Evolutionary conservation across 2,888 invertebrate species (phyloP).

Genomic region (Latheticus oryzae): DNA sequence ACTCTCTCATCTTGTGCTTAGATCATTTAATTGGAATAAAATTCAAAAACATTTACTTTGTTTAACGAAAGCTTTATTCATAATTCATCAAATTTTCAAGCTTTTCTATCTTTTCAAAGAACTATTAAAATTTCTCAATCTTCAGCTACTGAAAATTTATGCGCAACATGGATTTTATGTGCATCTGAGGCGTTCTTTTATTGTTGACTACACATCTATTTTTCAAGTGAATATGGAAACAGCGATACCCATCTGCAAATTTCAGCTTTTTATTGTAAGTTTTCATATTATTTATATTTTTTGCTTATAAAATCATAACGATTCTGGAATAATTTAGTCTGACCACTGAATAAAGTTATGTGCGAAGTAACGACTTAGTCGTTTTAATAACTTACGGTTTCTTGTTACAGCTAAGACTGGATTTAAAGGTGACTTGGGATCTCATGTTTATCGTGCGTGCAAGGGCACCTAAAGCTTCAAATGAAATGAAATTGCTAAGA

Average conservation of each 20-base stretch:
- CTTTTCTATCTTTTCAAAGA: too few relatives aligned
- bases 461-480: constrained; percentile 46
- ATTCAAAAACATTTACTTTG: constrained; percentile 1
- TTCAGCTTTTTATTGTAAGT: constrained; percentile 36
- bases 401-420: constrained; percentile 54
- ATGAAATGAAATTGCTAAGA: constrained; percentile 53
- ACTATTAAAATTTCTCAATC: constrained; percentile 24
- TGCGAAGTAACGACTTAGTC: constrained; percentile 35
- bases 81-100: constrained; percentile 1
- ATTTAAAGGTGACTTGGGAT: constrained; percentile 57
- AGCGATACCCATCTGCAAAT: constrained; percentile 36
- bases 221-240: constrained; percentile 20
- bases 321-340: constrained; percentile 30
- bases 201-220: constrained; percentile 23
- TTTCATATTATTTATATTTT: too few relatives aligned
- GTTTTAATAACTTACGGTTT: constrained; percentile 57
- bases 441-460: constrained; percentile 56
- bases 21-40: constrained; percentile 3
- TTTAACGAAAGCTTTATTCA: constrained; percentile 9
- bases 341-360: constrained; percentile 14
- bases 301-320: too few relatives aligned
- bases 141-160: constrained; percentile 19
- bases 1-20: too few relatives aligned
- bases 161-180: constrained; percentile 15
- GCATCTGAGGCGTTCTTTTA: constrained; percentile 16